phyloP scores from a whole-genome alignment of 2,797 vertebrate genomes.

The Spea hammondii region DNA sequence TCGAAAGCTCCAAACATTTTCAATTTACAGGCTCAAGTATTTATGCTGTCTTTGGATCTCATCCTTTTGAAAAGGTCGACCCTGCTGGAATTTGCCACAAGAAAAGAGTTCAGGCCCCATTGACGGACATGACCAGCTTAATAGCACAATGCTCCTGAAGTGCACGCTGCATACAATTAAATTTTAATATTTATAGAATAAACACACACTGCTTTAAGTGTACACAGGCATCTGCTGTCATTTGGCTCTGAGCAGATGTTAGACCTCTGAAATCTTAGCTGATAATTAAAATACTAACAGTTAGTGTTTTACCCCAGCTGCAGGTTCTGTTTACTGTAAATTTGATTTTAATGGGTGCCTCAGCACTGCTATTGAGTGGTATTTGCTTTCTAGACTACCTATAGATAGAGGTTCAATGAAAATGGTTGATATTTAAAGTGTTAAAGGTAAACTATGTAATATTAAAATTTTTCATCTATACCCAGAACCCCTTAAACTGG shows the following conservation, averaged over 20 bases:
- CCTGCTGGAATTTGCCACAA: constrained; percentile 57
- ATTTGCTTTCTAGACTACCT: constrained; percentile 65
- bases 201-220: constrained; percentile 65
- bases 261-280: constrained; percentile 71
- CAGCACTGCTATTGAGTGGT: constrained; percentile 67
- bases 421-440: neutral
- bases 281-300: constrained; percentile 81
- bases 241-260: constrained; percentile 74
- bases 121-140: constrained; percentile 53
- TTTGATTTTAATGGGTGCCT: constrained; percentile 74
- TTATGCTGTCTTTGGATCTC: constrained; percentile 59
- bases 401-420: constrained; percentile 61
- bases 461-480: neutral
- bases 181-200: constrained; percentile 64
- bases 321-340: constrained; percentile 77
- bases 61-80: constrained; percentile 62
- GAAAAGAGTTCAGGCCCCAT: constrained; percentile 54
- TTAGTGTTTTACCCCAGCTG: constrained; percentile 76
- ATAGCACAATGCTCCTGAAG: constrained; percentile 44
- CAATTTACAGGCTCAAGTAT: constrained; percentile 61
- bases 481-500: too few species aligned
- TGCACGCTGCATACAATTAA: constrained; percentile 54
- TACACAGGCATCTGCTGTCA: constrained; percentile 70
- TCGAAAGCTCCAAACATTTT: constrained; percentile 61
- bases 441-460: neutral